These are phyloP conservation scores for Steinernema feltiae DNA, from an alignment of 1,140 invertebrate genomes.

Conservation along the genomic window DNA sequence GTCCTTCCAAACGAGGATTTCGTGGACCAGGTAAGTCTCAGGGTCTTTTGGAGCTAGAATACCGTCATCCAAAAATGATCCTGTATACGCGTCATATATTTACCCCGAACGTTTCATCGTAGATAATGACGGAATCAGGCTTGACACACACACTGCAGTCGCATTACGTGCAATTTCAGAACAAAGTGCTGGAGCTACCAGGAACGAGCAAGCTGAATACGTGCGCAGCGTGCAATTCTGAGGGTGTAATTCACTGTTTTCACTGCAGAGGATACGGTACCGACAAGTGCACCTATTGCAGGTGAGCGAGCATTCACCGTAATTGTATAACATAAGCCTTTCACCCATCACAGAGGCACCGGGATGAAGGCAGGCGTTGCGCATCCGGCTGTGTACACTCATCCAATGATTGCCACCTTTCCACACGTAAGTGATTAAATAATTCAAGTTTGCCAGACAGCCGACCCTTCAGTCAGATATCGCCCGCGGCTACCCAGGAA, in stretches of 20 bases:
- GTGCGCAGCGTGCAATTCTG: conserved; percentile 47
- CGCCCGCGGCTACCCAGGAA: conserved; percentile 48
- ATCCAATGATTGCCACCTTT: conserved; percentile 57
- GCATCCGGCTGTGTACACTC: conserved; percentile 57
- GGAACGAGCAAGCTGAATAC: conserved; percentile 40
- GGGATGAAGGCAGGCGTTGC: conserved; percentile 58
- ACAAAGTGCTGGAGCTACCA: conserved; percentile 54
- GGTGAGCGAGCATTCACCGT: conserved; percentile 31
- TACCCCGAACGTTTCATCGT: too few species aligned
- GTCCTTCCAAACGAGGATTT: conserved; percentile 49
- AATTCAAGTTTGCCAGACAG: too few species aligned
- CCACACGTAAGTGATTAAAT: conserved; percentile 45
- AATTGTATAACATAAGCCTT: neutral
- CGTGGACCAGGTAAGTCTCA: conserved; percentile 43
- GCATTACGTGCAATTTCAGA: too few species aligned
- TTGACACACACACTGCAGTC: too few species aligned
- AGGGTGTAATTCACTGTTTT: conserved; percentile 54
- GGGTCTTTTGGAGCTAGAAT: too few species aligned
- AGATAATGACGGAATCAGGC: too few species aligned
- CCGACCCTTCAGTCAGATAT: conserved; percentile 46
- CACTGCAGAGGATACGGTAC: conserved; percentile 54
- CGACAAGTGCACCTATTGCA: conserved; percentile 55
- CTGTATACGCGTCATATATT: neutral
- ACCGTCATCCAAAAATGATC: neutral
- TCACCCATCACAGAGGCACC: conserved; percentile 47